These are phyloP conservation scores for Cathartes aura DNA, from an alignment of 2,113 vertebrate species.

Conservation along the genomic window DNA sequence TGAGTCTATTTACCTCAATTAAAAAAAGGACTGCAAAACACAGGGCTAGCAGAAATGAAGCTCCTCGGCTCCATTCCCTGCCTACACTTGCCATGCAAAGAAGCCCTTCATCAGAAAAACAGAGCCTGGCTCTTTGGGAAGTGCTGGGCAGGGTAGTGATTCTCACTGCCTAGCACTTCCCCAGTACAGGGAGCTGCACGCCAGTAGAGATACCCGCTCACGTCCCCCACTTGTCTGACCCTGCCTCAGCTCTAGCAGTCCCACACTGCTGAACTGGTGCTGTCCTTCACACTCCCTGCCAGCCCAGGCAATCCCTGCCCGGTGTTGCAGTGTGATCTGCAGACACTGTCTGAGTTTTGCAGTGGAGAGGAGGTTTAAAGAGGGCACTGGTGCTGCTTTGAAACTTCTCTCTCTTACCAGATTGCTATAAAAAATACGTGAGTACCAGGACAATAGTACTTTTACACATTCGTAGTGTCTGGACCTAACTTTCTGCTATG, in stretches of 20 bases:
- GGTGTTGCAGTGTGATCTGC: background rate
- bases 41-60: constrained; percentile 10
- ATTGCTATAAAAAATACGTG: background rate
- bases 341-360: background rate
- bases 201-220: background rate
- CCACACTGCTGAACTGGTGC: accelerated
- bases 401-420: background rate
- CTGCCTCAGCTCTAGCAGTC: background rate
- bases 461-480: background rate
- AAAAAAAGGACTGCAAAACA: constrained; percentile 21
- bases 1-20: constrained; percentile 54
- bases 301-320: background rate
- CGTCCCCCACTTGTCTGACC: background rate
- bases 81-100: background rate
- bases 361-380: background rate
- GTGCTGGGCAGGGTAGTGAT: background rate
- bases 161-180: background rate
- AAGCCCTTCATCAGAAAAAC: background rate
- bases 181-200: background rate
- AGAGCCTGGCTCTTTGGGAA: background rate
- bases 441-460: background rate
- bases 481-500: background rate
- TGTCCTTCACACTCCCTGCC: background rate
- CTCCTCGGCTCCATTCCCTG: background rate
- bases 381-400: background rate